Evolutionary conservation across 1,140 invertebrate genomes (phyloP).

Genomic region (Drosophila kikkawai): DNA sequence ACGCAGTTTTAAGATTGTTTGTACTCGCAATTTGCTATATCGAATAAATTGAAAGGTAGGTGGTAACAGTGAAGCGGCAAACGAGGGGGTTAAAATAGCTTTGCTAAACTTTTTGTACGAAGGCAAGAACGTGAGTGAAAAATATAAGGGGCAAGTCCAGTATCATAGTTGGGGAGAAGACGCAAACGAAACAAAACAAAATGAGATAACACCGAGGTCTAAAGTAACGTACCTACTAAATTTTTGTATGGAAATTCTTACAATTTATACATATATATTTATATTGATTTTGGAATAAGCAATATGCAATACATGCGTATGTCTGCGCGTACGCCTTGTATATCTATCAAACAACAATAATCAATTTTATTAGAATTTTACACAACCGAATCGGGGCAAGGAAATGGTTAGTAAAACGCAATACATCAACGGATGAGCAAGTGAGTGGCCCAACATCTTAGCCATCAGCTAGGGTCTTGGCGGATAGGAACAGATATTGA

Average conservation of each 20-base stretch:
- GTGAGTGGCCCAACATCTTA: slow-evolving; percentile 8
- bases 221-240: slow-evolving; percentile 85
- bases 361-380: slow-evolving; percentile 83
- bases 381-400: slow-evolving; percentile 54
- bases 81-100: slow-evolving; percentile 37
- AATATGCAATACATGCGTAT: slow-evolving; percentile 74
- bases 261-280: slow-evolving; percentile 84
- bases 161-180: slow-evolving; percentile 59
- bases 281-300: slow-evolving; percentile 84
- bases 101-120: slow-evolving; percentile 74
- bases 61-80: slow-evolving; percentile 1
- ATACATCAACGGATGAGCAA: slow-evolving; percentile 20
- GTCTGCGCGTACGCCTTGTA: slow-evolving; percentile 61
- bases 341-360: slow-evolving; percentile 82
- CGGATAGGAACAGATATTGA: neutral
- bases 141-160: slow-evolving; percentile 59
- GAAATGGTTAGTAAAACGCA: slow-evolving; percentile 36
- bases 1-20: slow-evolving; percentile 82
- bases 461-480: slow-evolving; percentile 2
- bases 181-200: slow-evolving; percentile 52
- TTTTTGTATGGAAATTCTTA: slow-evolving; percentile 85
- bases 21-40: slow-evolving; percentile 80
- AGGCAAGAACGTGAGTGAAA: slow-evolving; percentile 65
- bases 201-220: slow-evolving; percentile 81
- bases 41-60: slow-evolving; percentile 36